Conservation (phyloP, 2,797 vertebrate genomes). For the Microctenopoma lineatum region DNA sequence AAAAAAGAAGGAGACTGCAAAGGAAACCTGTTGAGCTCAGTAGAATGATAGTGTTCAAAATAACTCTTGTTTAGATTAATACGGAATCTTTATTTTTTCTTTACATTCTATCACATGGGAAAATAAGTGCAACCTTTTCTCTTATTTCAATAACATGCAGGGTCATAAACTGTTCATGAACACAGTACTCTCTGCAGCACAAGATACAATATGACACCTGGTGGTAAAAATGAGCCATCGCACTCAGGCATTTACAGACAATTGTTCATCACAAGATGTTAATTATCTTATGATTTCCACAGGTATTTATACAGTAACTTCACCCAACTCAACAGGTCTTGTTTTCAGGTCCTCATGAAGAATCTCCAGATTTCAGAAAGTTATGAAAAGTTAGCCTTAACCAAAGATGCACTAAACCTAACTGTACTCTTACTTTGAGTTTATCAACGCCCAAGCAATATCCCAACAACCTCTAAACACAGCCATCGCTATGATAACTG, state of each 20-base stretch:
- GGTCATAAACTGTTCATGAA: neutral
- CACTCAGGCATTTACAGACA: constrained; percentile 26
- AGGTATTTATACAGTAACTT: neutral
- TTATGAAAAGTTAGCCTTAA: neutral
- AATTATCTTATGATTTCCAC: constrained; percentile 1
- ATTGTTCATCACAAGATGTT: constrained; percentile 2
- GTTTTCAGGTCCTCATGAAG: neutral
- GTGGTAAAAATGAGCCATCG: constrained; percentile 62
- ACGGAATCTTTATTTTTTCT: neutral
- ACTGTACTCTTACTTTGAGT: neutral
- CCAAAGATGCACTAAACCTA: neutral
- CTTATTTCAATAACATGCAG: neutral
- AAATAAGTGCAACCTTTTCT: neutral
- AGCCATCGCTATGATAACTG: neutral
- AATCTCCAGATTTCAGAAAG: neutral
- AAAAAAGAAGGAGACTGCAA: constrained; percentile 23
- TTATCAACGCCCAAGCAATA: neutral
- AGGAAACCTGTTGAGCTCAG: constrained; percentile 13
- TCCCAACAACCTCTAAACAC: neutral
- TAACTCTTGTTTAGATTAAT: neutral
- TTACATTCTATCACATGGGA: constrained; percentile 1
- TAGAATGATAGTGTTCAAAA: neutral
- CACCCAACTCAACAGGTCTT: neutral
- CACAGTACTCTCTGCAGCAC: neutral
- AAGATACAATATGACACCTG: constrained; percentile 72